These are phyloP conservation scores for Ardeotis arabs DNA, from an alignment of 2,113 vertebrate genomes.

Conservation along the genomic window DNA sequence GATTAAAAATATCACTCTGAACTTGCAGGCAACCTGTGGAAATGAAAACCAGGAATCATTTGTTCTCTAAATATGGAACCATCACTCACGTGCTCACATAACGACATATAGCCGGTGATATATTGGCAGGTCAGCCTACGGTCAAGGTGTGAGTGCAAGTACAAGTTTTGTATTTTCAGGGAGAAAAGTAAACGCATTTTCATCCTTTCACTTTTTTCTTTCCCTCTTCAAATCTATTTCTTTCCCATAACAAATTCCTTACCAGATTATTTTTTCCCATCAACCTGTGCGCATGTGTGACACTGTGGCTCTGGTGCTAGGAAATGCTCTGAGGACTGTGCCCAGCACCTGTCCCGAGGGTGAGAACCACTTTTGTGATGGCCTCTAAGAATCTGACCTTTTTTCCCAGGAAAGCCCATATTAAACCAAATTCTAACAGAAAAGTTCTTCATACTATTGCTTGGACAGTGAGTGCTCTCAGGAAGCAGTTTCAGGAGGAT, in stretches of 20 bases:
- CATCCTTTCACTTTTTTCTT: not conserved
- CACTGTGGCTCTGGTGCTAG: not conserved
- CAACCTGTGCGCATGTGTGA: not conserved
- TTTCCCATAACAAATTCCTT: not conserved
- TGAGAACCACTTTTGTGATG: not conserved
- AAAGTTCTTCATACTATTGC: not conserved
- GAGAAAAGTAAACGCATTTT: not conserved
- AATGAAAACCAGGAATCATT: slow-evolving; percentile 6
- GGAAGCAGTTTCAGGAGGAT: not conserved
- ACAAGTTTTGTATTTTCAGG: not conserved
- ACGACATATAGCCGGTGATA: not conserved
- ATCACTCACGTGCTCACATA: not conserved
- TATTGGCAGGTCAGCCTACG: not conserved
- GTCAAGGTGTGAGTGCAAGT: not conserved
- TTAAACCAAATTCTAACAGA: not conserved
- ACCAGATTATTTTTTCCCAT: not conserved
- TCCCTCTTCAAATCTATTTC: not conserved
- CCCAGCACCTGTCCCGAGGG: not conserved
- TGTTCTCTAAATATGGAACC: not conserved
- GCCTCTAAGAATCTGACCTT: not conserved
- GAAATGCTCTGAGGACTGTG: not conserved
- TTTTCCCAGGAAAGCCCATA: not conserved
- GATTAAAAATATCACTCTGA: slow-evolving; percentile 29
- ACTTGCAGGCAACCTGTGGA: slow-evolving; percentile 17
- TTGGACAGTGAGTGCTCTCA: not conserved